phyloP scores from a whole-genome alignment of 2,113 vertebrate genomes.

The Cnemophilus loriae region DNA sequence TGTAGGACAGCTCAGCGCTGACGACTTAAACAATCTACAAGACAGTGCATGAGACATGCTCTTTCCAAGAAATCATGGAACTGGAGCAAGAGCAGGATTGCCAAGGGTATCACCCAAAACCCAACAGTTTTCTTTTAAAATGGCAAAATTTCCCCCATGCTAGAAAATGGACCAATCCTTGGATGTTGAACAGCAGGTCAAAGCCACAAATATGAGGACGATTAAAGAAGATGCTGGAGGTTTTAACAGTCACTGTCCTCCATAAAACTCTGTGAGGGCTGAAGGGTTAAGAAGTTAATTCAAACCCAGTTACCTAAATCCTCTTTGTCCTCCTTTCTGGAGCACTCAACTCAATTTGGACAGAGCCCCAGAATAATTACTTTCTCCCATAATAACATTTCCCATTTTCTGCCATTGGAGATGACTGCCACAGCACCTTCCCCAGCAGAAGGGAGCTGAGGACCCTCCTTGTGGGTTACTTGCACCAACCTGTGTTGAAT shows the following conservation, averaged over 20 bases:
- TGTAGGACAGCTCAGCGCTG: not conserved
- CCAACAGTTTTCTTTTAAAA: not conserved
- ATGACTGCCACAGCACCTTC: not conserved
- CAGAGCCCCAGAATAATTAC: constrained; percentile 41
- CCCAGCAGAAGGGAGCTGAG: not conserved
- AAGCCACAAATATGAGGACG: not conserved
- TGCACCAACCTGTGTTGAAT: not conserved
- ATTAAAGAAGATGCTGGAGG: not conserved
- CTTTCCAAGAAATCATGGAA: not conserved
- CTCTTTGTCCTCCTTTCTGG: constrained; percentile 33
- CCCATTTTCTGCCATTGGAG: constrained; percentile 18
- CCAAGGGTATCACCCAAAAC: not conserved
- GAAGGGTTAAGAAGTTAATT: not conserved
- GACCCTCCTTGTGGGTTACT: not conserved
- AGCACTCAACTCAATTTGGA: constrained; percentile 46
- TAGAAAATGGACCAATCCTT: not conserved
- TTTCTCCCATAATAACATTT: constrained; percentile 44
- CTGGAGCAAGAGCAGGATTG: not conserved
- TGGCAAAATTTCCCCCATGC: not conserved
- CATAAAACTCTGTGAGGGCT: not conserved
- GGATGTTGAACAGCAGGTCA: not conserved
- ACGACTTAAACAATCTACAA: not conserved
- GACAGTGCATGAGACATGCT: not conserved
- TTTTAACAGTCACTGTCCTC: not conserved
- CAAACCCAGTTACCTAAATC: not conserved